Conservation (phyloP, 2,888 invertebrate genomes). For the Tanypteryx hageni region DNA sequence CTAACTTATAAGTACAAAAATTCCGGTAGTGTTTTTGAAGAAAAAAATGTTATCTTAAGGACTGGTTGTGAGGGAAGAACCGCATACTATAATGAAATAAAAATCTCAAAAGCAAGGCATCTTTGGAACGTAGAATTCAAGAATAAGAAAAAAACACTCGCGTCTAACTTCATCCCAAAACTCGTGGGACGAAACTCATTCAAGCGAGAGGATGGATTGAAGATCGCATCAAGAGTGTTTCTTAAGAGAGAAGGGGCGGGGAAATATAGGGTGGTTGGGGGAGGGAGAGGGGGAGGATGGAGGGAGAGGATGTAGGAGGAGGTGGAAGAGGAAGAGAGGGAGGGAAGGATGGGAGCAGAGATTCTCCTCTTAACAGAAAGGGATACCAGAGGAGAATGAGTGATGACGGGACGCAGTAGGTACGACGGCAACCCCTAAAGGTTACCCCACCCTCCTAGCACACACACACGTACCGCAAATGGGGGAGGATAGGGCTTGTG, state of each 20-base stretch:
- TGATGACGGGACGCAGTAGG: conserved; percentile 39
- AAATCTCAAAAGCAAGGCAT: too few relatives aligned
- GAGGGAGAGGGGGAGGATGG: background rate
- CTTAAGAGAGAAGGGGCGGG: background rate
- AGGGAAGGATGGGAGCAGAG: background rate
- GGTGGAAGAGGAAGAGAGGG: background rate
- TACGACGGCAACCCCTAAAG: conserved; percentile 8
- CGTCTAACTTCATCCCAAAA: background rate
- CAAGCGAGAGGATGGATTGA: background rate
- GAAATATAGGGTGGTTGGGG: background rate
- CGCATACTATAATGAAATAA: too few relatives aligned
- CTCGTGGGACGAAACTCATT: background rate
- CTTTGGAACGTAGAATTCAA: too few relatives aligned
- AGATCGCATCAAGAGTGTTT: background rate
- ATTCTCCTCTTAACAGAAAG: conserved; percentile 34
- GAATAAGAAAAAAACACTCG: background rate
- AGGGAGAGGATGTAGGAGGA: background rate
- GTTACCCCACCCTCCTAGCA: background rate
- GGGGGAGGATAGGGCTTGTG: background rate
- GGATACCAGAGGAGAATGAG: conserved; percentile 13
- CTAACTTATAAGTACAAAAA: too few relatives aligned
- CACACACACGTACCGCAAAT: background rate
- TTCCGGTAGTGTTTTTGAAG: too few relatives aligned
- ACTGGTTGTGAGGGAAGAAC: too few relatives aligned
- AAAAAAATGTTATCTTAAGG: too few relatives aligned